Evolutionary conservation across 2,888 invertebrate species (phyloP).

Genomic region (Drosophila greeni): DNA sequence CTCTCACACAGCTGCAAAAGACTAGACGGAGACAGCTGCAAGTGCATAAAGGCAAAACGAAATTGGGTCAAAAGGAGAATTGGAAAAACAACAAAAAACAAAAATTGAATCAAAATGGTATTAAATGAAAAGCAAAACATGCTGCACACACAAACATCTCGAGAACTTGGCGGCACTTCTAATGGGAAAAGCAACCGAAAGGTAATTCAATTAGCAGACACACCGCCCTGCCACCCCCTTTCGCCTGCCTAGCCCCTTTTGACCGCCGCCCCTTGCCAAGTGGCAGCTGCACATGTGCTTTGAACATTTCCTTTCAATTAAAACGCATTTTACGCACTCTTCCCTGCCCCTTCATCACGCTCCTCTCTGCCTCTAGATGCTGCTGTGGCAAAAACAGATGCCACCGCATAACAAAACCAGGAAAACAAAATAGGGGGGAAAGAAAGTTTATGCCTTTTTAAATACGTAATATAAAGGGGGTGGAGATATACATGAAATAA

Average conservation of each 20-base stretch:
- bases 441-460: background rate
- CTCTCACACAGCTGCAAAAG: constrained; percentile 49
- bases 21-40: constrained; percentile 37
- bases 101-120: constrained; percentile 41
- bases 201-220: constrained; percentile 66
- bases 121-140: constrained; percentile 47
- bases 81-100: constrained; percentile 40
- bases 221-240: background rate
- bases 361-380: background rate
- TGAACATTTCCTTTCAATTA: constrained; percentile 69
- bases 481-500: background rate
- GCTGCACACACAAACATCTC: constrained; percentile 27
- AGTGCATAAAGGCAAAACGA: constrained; percentile 30
- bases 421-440: constrained; percentile 20
- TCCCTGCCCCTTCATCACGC: constrained; percentile 6
- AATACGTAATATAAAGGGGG: background rate
- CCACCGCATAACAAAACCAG: constrained; percentile 38
- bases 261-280: background rate
- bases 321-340: constrained; percentile 65
- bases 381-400: constrained; percentile 57
- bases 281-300: constrained; percentile 52
- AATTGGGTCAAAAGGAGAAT: constrained; percentile 63
- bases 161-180: constrained; percentile 46
- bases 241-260: background rate
- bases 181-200: constrained; percentile 55